phyloP scores from a whole-genome alignment of 2,888 invertebrate species.

The Hydrotaea cyrtoneurina region DNA sequence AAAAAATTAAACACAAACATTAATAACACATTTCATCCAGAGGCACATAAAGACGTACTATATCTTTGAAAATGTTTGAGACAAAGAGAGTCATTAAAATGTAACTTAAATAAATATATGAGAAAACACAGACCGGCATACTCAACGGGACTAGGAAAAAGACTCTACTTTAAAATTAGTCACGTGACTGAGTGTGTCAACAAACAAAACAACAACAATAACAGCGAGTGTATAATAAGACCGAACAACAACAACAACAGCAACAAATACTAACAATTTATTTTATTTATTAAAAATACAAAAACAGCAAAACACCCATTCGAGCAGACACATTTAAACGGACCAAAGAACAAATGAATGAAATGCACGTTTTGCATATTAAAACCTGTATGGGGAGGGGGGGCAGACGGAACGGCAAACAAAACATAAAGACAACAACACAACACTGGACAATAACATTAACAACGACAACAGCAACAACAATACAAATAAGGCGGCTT shows the following conservation, averaged over 20 bases:
- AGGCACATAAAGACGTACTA: no score
- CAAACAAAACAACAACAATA: not conserved
- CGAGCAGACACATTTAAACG: not conserved
- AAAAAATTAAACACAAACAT: no score
- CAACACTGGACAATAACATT: slow-evolving; percentile 2
- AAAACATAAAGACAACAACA: not conserved
- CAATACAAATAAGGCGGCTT: slow-evolving; percentile 4
- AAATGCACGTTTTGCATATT: slow-evolving; percentile 43
- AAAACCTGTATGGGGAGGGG: slow-evolving; percentile 16
- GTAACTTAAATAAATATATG: no score
- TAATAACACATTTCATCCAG: no score
- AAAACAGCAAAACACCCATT: slow-evolving; percentile 19
- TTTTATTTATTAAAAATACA: slow-evolving; percentile 30
- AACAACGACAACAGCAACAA: not conserved
- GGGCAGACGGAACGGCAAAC: not conserved
- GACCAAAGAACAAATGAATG: slow-evolving; percentile 11
- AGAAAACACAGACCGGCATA: not conserved
- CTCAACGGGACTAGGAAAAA: not conserved
- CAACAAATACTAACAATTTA: slow-evolving; percentile 21
- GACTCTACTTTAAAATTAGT: slow-evolving; percentile 49
- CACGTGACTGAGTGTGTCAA: slow-evolving; percentile 46
- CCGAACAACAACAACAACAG: slow-evolving; percentile 15
- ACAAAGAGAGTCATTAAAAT: no score
- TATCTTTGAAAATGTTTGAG: no score
- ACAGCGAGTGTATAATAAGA: slow-evolving; percentile 12